These are phyloP conservation scores for Synanthedon myopaeformis DNA, from an alignment of 2,888 invertebrate genomes.

Conservation along the genomic window DNA sequence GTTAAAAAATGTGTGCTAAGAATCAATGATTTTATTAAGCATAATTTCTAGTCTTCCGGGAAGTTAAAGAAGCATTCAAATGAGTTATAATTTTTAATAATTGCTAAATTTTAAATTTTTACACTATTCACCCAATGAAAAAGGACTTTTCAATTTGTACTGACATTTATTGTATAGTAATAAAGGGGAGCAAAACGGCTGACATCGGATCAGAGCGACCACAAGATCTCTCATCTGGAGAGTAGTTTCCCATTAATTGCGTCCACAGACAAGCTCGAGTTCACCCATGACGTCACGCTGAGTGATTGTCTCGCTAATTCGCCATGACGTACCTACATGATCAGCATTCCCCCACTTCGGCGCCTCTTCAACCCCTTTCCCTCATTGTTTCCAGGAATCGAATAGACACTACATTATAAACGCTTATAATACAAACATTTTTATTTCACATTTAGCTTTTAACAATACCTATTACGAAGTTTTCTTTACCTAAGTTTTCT, in stretches of 20 bases:
- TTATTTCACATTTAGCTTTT: too few relatives aligned
- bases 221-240: conserved; percentile 38
- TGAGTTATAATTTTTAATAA: neutral
- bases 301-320: conserved; percentile 59
- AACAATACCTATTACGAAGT: too few relatives aligned
- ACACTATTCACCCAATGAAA: neutral
- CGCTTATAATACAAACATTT: too few relatives aligned
- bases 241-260: conserved; percentile 49
- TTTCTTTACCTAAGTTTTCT: too few relatives aligned
- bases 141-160: neutral
- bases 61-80: too few relatives aligned
- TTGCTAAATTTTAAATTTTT: neutral
- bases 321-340: conserved; percentile 7
- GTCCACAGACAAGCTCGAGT: conserved; percentile 28
- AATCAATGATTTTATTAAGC: too few relatives aligned
- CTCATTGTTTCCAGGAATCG: neutral
- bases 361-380: neutral
- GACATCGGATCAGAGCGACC: conserved; percentile 5
- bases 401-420: too few relatives aligned
- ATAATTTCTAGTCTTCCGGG: too few relatives aligned
- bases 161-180: neutral
- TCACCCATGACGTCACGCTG: conserved; percentile 36
- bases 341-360: neutral
- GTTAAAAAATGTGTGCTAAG: too few relatives aligned
- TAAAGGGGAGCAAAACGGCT: neutral